Percentiles rank a stretch among this genome's conserved stretches.
These are phyloP conservation scores for Palaemon carinicauda DNA, from an alignment of 1,140 invertebrate genomes.

Conservation along the genomic window DNA sequence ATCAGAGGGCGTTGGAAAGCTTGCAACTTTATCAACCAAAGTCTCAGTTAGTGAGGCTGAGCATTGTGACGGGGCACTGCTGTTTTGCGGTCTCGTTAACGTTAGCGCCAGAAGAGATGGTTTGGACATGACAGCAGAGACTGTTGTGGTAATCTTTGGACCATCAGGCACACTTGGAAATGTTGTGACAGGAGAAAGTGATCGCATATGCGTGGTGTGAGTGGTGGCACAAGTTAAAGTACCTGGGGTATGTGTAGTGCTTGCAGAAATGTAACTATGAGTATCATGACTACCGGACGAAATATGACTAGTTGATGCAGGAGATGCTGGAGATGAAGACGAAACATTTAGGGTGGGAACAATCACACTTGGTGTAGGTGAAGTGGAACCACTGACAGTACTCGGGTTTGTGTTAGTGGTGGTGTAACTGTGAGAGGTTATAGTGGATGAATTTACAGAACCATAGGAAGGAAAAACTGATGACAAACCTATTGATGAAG, in stretches of 20 bases:
- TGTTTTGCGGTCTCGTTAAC: constrained; percentile 31
- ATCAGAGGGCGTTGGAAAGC: background rate
- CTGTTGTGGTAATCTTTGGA: constrained; percentile 31
- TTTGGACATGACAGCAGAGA: constrained; percentile 12
- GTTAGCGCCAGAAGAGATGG: constrained; percentile 39
- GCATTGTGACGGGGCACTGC: constrained; percentile 16
- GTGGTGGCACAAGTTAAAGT: constrained; percentile 6
- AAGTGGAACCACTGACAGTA: background rate
- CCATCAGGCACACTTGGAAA: constrained; percentile 30
- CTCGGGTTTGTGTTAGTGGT: background rate
- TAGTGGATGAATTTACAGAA: background rate
- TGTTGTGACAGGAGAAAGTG: constrained; percentile 25
- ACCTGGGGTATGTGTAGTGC: constrained; percentile 13
- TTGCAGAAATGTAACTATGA: constrained; percentile 10
- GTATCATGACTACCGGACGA: constrained; percentile 11
- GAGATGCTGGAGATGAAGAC: background rate
- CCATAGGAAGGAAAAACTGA: background rate
- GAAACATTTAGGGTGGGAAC: background rate
- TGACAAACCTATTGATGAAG: background rate
- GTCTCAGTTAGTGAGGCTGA: constrained; percentile 15
- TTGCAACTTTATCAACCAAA: constrained; percentile 20
- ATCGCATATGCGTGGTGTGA: constrained; percentile 14
- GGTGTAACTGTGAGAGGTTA: background rate
- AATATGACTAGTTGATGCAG: constrained; percentile 29
- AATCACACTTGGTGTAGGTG: background rate